Evolutionary conservation across 2,888 invertebrate species (phyloP), one percentile per base, ranked within the genome.

Genomic region (Tenthredo mesomela): DNA sequence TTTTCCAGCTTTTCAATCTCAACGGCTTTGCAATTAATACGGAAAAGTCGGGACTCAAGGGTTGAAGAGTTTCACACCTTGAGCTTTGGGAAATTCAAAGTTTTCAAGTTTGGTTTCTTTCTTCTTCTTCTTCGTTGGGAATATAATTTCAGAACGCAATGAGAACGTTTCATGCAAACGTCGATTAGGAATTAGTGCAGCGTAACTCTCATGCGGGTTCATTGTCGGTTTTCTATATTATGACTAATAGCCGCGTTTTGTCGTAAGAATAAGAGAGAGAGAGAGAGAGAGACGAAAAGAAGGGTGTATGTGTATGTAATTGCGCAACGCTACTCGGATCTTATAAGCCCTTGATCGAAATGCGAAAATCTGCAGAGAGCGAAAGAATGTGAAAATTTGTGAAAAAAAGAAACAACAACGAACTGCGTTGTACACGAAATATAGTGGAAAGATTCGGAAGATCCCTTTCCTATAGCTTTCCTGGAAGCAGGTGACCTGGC

Each of bases 401-500:
- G 2, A n/a, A 6, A 37, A 37, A 37, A 37, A 0, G 7, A 37
- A 37, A 37, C 2, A 33, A 33, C 33, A 37, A 37, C 37, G 7
- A 37, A 7, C 37, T 37, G n/a, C n/a, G 37, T 6, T n/a, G 7
- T 4, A n/a, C 7, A n/a, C n/a, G 33, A 77, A n/a, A n/a, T n/a
- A 33, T 18, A 9, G 50, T 33, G 71, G 21, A 77, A 33, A 77
- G 29, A 50, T 33, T 43, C 21, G 29, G 67, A 67, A 1, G 43
- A 73, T 73, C 73, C 43, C 54, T 40, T 50, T 29, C 33, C n/a
- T 29, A 2, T n/a, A 40, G 6, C 85, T 87, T 88, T 84, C 85
- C 85, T 73, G 73, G 50, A 85, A 84, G 84, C 84, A 88, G 87
- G 87, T 88, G 87, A 85, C 85, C 84, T 58, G 9, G 37, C 70